Evolutionary conservation across 2,113 vertebrate species (phyloP), one percentile per base, ranked within the genome.

Genomic region (Gyps fulvus): DNA sequence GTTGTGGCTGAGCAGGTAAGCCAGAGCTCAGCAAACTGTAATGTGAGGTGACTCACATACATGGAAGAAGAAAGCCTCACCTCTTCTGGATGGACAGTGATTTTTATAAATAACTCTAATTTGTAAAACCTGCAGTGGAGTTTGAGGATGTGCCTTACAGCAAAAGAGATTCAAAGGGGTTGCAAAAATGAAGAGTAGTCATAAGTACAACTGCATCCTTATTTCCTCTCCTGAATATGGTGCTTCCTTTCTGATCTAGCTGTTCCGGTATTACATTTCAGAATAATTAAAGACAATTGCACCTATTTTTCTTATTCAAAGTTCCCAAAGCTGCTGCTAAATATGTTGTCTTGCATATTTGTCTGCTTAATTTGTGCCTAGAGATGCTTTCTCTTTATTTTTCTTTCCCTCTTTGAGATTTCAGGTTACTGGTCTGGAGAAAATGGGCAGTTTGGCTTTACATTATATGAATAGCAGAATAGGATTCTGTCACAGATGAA

Each of bases 371-470:
- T 94, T 97, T 90, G 71, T 74, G 65, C 54, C 71, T 89, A 42
- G 66, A 90, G 80, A 95, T 89, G 55, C 43, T 92, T 90, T 84
- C 16, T 89, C 54, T 95, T 81, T 71, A 73, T 76, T 92, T 94
- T 94, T 54, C 57, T 74, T 88, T 76, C 32, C 43, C 26, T 83
- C 61, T 90, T 87, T 94, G 76, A 96, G 87, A 96, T 92, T 95
- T 91, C 83, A 87, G 91, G 85, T 94, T 96, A 91, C 79, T 93
- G 88, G 71, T 93, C 88, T 93, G 76, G 43, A 97, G 84, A 97
- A 97, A 97, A 96, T 82, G 81, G 67, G 79, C 88, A 95, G 87
- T 97, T 94, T 94, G 88, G 73, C 92, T 95, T 96, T 91, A 87
- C 52, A 47, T 95, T 95, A 52, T 78, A 88, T 77, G 83, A 97